Evolutionary conservation across 2,888 invertebrate genomes (phyloP), one percentile per base, ranked within the genome.

Genomic region (Pyrochroa serraticornis): DNA sequence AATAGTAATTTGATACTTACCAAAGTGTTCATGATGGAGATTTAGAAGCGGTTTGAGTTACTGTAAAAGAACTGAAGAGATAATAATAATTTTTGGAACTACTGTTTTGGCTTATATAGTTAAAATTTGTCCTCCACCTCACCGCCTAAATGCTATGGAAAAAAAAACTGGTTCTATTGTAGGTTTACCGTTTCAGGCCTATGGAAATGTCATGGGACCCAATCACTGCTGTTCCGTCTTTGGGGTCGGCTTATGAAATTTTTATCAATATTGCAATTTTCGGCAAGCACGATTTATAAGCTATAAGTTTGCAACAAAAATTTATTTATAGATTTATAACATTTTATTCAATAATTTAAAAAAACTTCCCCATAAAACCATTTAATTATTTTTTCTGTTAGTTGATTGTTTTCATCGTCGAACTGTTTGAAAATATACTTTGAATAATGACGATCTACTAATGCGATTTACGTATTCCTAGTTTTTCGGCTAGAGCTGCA

Each of bases 161-260:
- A 42, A 44, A 55, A 55, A 55, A 49, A 55, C 55, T 48, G 31
- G 55, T 55, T 55, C 42, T 34, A 42, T 53, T 53, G 43, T 49
- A 31, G 31, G 1, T 32, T 33, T 35, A 22, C 22, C 3, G 5
- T 22, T 51, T 43, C 6, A 35, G 44, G 50, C 50, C 42, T 35
- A 42, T 32, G 12, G 9, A 49, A 51, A 51, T 51, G 51, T 51
- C 44, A 51, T 14, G 34, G 30, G 5, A 22, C 22, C 22, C 22
- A 22, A 22, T 13, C n/a, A 44, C 13, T 42, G 36, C 5, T 5
- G 22, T 22, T 22, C 22, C 22, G 22, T 22, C 30, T 7, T 13
- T 49, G 39, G 10, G 34, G 37, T 10, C 32, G 14, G 42, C 50
- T 50, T 50, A 50, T 50, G 50, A 50, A 42, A 50, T 31, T 42